These are phyloP conservation scores for Papilio gigon DNA, from an alignment of 2,888 invertebrate species.

Conservation along the genomic window DNA sequence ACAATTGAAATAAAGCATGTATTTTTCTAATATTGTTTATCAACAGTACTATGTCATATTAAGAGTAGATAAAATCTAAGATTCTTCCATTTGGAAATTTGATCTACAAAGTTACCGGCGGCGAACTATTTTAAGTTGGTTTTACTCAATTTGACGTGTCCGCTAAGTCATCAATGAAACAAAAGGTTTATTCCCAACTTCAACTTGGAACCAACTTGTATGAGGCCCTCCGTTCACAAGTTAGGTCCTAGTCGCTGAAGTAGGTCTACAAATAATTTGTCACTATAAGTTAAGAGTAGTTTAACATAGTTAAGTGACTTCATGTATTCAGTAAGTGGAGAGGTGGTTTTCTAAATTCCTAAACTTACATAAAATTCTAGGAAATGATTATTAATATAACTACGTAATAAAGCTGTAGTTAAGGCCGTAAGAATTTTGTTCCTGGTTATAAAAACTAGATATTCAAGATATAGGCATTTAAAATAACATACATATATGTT, in stretches of 20 bases:
- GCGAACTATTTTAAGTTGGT: neutral
- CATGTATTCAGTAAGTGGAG: neutral
- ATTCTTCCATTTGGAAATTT: too few species aligned
- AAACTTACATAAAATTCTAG: neutral
- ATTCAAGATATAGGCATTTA: slow-evolving; percentile 27
- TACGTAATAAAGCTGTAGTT: neutral
- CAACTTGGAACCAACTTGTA: neutral
- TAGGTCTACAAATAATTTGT: neutral
- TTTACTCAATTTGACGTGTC: slow-evolving; percentile 5
- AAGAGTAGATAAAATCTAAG: too few species aligned
- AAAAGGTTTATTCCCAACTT: slow-evolving; percentile 14
- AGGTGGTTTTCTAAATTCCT: neutral
- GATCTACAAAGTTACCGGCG: slow-evolving; percentile 12
- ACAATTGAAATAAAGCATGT: too few species aligned
- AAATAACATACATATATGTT: slow-evolving; percentile 5
- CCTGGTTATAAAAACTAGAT: slow-evolving; percentile 26
- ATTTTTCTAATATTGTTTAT: too few species aligned
- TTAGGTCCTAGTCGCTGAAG: neutral
- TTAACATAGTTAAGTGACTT: neutral
- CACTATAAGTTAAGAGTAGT: neutral
- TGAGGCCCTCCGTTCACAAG: neutral
- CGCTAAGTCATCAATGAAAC: neutral
- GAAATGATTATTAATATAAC: neutral
- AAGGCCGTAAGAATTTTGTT: slow-evolving; percentile 31
- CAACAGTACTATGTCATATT: too few species aligned